phyloP scores from a whole-genome alignment of 2,888 invertebrate species.

The Tribolium freemani region DNA sequence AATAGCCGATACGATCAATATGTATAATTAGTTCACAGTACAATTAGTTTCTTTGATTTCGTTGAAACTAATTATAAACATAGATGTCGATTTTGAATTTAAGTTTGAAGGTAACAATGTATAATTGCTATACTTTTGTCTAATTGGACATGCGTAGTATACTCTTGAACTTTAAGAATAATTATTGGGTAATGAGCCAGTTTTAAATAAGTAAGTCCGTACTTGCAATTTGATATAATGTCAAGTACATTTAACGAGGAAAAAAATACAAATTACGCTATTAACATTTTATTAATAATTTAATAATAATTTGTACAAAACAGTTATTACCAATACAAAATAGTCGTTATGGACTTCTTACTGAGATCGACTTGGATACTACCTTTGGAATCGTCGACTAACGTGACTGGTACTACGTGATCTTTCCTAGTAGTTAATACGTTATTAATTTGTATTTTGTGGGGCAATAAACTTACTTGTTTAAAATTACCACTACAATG shows the following conservation, averaged over 20 bases:
- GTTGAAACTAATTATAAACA: too few species aligned
- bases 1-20: too few species aligned
- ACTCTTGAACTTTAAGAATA: too few species aligned
- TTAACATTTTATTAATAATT: not conserved
- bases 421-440: slow-evolving; percentile 64
- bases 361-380: slow-evolving; percentile 62
- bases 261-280: not conserved
- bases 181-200: too few species aligned
- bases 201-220: too few species aligned
- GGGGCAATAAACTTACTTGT: slow-evolving; percentile 66
- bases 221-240: not conserved
- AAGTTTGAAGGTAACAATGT: too few species aligned
- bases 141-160: too few species aligned
- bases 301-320: not conserved
- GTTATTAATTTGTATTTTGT: not conserved
- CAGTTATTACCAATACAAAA: slow-evolving; percentile 63
- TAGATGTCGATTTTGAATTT: too few species aligned
- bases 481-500: slow-evolving; percentile 69
- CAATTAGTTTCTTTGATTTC: too few species aligned
- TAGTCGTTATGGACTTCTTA: slow-evolving; percentile 66
- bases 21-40: too few species aligned
- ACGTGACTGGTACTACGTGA: slow-evolving; percentile 47
- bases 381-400: slow-evolving; percentile 56
- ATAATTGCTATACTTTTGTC: too few species aligned
- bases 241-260: not conserved